Evolutionary conservation across 2,113 vertebrate species (phyloP).

Genomic region (Sciurus niger): DNA sequence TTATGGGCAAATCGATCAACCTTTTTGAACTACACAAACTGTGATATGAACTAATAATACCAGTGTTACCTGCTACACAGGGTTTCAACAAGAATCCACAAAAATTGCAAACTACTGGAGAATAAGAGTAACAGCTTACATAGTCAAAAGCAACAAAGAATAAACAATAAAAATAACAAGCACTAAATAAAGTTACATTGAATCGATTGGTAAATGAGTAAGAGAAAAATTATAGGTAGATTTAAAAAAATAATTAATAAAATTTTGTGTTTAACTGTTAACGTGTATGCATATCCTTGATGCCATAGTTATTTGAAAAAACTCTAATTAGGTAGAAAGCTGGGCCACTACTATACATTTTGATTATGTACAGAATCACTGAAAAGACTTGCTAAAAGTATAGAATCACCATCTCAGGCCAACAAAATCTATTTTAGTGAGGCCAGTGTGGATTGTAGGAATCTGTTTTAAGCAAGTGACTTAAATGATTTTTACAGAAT

Average conservation of each 20-base stretch:
- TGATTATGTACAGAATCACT: not conserved
- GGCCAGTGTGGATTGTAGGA: not conserved
- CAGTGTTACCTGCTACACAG: not conserved
- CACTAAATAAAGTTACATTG: not conserved
- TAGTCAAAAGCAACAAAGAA: not conserved
- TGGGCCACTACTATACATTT: not conserved
- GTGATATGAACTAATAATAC: not conserved
- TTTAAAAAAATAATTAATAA: not conserved
- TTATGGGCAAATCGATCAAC: not conserved
- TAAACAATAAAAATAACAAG: not conserved
- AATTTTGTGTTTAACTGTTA: not conserved
- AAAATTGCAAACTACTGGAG: not conserved
- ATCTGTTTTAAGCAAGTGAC: not conserved
- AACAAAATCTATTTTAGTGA: not conserved
- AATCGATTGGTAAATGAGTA: not conserved
- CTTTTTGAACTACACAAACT: not conserved
- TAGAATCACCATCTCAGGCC: not conserved
- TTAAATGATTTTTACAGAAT: not conserved
- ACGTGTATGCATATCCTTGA: not conserved
- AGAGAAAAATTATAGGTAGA: not conserved
- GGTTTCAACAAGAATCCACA: not conserved
- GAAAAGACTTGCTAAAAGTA: not conserved
- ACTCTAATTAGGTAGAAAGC: not conserved
- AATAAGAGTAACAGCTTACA: not conserved
- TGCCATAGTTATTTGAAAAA: not conserved